Percentiles rank a stretch among this genome's conserved stretches.
Evolutionary conservation across 1,140 invertebrate genomes (phyloP).

Genomic region (Leptopilina clavipes): DNA sequence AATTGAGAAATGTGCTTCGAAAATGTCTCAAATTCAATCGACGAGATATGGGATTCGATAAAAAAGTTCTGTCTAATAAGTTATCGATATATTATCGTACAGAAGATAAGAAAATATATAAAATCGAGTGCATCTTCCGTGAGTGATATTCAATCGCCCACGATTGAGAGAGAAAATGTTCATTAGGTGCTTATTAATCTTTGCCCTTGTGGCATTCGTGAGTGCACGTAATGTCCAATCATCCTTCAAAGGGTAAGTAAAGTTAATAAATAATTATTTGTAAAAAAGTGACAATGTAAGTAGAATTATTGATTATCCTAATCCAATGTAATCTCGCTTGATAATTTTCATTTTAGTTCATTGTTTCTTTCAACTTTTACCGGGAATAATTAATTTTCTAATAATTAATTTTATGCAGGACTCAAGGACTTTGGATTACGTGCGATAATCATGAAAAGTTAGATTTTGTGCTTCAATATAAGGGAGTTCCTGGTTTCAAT

Average conservation of each 20-base stretch:
- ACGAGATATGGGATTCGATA: neutral
- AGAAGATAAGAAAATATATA: slow-evolving; percentile 26
- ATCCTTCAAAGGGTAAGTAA: slow-evolving; percentile 40
- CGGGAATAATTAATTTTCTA: too few relatives aligned
- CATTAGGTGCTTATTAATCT: neutral
- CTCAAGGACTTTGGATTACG: slow-evolving; percentile 55
- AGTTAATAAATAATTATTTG: neutral
- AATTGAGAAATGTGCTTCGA: too few relatives aligned
- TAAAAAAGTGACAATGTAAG: too few relatives aligned
- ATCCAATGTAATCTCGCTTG: too few relatives aligned
- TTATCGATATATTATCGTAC: neutral
- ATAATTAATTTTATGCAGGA: slow-evolving; percentile 43
- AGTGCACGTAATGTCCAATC: neutral
- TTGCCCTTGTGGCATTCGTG: slow-evolving; percentile 17
- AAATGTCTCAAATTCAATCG: neutral
- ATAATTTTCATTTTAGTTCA: too few relatives aligned
- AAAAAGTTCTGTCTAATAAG: neutral
- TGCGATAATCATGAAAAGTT: slow-evolving; percentile 49
- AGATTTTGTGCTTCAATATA: slow-evolving; percentile 48
- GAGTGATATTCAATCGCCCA: too few relatives aligned
- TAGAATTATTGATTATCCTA: too few relatives aligned
- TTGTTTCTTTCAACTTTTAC: too few relatives aligned
- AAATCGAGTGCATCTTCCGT: neutral
- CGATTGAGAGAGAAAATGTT: slow-evolving; percentile 12
- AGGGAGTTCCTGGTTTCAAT: slow-evolving; percentile 56